These are phyloP conservation scores for Ascaphus truei DNA, from an alignment of 2,113 vertebrate genomes.

Conservation along the genomic window DNA sequence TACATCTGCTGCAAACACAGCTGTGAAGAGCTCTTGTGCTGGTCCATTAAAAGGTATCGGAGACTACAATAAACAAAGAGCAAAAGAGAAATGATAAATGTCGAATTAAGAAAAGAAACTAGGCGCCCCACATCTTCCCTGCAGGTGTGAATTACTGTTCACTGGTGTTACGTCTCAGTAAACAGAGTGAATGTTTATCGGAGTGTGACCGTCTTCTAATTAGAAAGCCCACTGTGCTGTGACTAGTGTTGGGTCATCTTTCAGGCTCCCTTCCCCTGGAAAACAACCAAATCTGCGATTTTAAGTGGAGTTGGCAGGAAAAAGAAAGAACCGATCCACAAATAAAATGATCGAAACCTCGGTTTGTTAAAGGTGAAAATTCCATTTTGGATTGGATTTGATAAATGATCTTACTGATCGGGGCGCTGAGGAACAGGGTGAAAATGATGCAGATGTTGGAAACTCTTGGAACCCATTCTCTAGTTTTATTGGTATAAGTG, in stretches of 20 bases:
- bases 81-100: conserved; percentile 56
- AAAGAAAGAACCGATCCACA: background rate
- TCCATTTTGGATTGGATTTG: conserved; percentile 6
- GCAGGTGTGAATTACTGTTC: conserved; percentile 52
- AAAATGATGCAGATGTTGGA: background rate
- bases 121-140: conserved; percentile 43
- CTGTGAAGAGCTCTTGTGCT: too few species aligned
- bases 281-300: conserved; percentile 38
- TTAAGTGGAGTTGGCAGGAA: conserved; percentile 28
- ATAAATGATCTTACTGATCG: background rate
- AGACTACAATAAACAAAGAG: too few species aligned
- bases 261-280: conserved; percentile 42
- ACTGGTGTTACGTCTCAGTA: conserved; percentile 50
- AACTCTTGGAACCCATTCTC: background rate
- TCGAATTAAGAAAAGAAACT: conserved; percentile 48
- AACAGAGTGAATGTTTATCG: conserved; percentile 58
- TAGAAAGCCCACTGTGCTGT: conserved; percentile 51
- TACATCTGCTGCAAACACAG: too few species aligned
- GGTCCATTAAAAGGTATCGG: too few species aligned
- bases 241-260: conserved; percentile 50
- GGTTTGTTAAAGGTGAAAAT: conserved; percentile 27
- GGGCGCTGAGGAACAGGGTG: background rate
- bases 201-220: conserved; percentile 60
- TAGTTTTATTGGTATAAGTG: background rate
- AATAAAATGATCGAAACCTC: conserved; percentile 26